phyloP scores from a whole-genome alignment of 2,797 vertebrate genomes.

The Florisuga fusca region DNA sequence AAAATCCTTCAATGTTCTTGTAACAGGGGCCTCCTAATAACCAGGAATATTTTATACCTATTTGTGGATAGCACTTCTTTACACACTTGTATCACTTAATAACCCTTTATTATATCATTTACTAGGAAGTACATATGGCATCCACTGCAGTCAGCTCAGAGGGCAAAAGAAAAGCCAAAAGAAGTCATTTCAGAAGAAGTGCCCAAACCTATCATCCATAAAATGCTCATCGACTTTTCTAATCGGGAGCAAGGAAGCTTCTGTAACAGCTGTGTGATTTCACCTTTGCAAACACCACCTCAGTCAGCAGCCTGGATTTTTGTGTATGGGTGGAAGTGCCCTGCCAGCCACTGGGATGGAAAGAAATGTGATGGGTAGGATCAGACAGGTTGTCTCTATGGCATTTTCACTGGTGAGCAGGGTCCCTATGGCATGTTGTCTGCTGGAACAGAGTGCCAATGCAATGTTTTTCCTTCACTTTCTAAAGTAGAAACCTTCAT shows the following conservation, averaged over 20 bases:
- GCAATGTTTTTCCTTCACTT: not conserved
- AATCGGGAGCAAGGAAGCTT: not conserved
- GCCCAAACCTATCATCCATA: not conserved
- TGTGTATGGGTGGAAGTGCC: not conserved
- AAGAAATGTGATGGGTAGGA: constrained; percentile 32
- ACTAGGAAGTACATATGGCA: not conserved
- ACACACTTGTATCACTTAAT: not conserved
- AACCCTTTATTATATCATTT: constrained; percentile 5
- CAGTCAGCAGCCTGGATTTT: not conserved
- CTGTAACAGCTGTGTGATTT: not conserved
- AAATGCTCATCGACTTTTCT: constrained; percentile 13
- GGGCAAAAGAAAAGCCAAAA: not conserved
- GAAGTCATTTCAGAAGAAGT: not conserved
- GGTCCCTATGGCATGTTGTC: accelerated
- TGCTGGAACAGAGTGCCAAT: not conserved
- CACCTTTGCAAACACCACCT: constrained; percentile 46
- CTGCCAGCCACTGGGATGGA: constrained; percentile 16
- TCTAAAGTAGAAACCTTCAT: not conserved
- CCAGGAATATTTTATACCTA: constrained; percentile 23
- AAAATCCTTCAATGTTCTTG: constrained; percentile 16
- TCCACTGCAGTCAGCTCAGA: not conserved
- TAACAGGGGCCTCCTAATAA: not conserved
- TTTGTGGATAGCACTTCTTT: constrained; percentile 8
- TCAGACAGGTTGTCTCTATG: not conserved
- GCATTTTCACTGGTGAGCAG: not conserved